Evolutionary conservation across 2,797 vertebrate genomes (phyloP).

Genomic region (Pteropus rufus): DNA sequence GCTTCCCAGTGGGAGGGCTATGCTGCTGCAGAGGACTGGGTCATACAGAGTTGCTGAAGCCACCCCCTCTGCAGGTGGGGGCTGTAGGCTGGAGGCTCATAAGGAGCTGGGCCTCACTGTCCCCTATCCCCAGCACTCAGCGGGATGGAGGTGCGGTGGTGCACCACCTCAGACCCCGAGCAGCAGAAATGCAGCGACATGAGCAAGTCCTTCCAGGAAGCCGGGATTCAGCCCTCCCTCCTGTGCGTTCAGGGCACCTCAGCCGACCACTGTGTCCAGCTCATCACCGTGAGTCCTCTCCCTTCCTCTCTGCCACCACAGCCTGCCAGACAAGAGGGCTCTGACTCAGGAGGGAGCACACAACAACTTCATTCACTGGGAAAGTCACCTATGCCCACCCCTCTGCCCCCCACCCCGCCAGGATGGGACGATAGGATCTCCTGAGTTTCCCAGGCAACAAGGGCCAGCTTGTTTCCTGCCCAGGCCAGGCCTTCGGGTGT

Average conservation of each 20-base stretch:
- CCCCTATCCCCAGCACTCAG: constrained; percentile 78
- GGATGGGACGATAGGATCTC: neutral
- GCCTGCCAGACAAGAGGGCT: neutral
- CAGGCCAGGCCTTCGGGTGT: neutral
- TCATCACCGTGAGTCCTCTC: constrained; percentile 86
- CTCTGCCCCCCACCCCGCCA: neutral
- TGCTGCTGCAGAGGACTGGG: neutral
- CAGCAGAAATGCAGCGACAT: constrained; percentile 89
- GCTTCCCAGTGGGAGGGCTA: neutral
- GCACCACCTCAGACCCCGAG: constrained; percentile 88
- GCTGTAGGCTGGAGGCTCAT: rapidly evolving
- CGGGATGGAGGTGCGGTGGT: constrained; percentile 88
- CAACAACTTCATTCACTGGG: constrained; percentile 43
- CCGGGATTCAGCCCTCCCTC: constrained; percentile 85
- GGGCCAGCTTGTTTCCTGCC: neutral
- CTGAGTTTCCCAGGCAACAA: constrained; percentile 17
- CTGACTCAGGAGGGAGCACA: constrained; percentile 45
- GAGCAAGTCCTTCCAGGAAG: constrained; percentile 85
- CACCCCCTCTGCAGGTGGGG: neutral
- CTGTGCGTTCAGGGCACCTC: constrained; percentile 82
- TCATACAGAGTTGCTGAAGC: neutral
- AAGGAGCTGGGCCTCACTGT: neutral
- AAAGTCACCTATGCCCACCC: neutral
- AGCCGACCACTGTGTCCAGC: constrained; percentile 82
- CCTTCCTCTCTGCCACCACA: neutral